phyloP scores from a whole-genome alignment of 2,888 invertebrate genomes.

The Bruchidius siliquastri region DNA sequence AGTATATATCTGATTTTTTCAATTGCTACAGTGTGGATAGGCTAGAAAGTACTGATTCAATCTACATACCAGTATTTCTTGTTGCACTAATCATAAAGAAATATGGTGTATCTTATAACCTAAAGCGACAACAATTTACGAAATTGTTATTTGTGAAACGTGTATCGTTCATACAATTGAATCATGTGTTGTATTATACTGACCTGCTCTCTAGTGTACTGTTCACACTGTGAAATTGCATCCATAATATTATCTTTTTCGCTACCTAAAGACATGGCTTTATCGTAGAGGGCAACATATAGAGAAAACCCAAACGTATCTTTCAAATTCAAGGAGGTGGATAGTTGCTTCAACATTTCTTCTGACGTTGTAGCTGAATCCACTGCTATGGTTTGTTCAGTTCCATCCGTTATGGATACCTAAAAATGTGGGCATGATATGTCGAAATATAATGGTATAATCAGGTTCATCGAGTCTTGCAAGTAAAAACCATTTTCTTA shows the following conservation, averaged over 20 bases:
- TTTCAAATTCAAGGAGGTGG: conserved; percentile 67
- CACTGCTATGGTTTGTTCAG: conserved; percentile 65
- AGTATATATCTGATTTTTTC: no score
- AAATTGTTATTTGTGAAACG: no score
- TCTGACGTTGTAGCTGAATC: conserved; percentile 89
- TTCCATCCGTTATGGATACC: conserved; percentile 86
- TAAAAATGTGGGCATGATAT: conserved; percentile 65
- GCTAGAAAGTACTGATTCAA: no score
- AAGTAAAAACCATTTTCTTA: no score
- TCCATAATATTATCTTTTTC: conserved; percentile 92
- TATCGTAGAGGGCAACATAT: conserved; percentile 85
- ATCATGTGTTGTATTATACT: neutral
- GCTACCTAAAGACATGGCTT: conserved; percentile 82
- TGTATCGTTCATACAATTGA: no score
- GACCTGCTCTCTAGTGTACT: conserved; percentile 77
- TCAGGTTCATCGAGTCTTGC: no score
- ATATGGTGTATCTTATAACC: no score
- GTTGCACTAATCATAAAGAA: no score
- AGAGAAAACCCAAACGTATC: conserved; percentile 90
- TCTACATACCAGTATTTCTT: no score
- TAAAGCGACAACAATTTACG: no score
- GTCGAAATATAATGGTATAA: no score
- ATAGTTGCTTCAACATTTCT: conserved; percentile 78
- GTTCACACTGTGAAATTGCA: conserved; percentile 93
- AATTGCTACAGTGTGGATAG: no score